These are phyloP conservation scores for Heliconius cydno DNA, from an alignment of 2,888 invertebrate species.

Conservation along the genomic window DNA sequence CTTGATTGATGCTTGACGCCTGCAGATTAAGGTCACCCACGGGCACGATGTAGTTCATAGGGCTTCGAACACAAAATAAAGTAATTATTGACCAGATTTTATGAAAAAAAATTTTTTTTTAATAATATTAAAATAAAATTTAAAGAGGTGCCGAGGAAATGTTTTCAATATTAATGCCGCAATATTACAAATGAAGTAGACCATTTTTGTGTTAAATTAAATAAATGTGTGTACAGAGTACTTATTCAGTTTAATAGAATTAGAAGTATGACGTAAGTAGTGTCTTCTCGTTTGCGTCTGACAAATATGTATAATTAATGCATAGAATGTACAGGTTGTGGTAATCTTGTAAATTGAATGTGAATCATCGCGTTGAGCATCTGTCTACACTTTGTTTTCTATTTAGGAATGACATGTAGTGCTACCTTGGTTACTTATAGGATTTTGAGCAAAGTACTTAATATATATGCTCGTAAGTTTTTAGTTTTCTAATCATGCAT, in stretches of 20 bases:
- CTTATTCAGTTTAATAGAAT: conserved; percentile 19
- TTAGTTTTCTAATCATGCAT: conserved; percentile 50
- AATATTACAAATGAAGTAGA: conserved; percentile 42
- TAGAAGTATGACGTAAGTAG: conserved; percentile 33
- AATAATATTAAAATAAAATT: background rate
- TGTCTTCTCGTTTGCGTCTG: background rate
- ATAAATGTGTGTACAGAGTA: conserved; percentile 14
- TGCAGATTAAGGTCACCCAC: conserved; percentile 50
- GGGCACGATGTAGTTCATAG: conserved; percentile 50
- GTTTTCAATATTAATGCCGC: conserved; percentile 28
- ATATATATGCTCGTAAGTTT: conserved; percentile 10
- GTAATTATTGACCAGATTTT: conserved; percentile 28
- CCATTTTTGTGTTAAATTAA: conserved; percentile 25
- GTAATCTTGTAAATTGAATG: conserved; percentile 30
- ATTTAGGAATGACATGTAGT: conserved; percentile 19
- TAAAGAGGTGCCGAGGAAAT: conserved; percentile 9
- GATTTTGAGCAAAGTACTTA: conserved; percentile 12
- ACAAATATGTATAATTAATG: conserved; percentile 23
- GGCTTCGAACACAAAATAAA: conserved; percentile 57
- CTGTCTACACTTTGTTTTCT: conserved; percentile 19
- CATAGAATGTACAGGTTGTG: conserved; percentile 27
- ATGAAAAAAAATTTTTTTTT: background rate
- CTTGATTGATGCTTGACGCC: conserved; percentile 43
- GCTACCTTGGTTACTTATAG: conserved; percentile 13
- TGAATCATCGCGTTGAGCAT: conserved; percentile 24